These are phyloP conservation scores for Myiopsitta monachus DNA, from an alignment of 2,113 vertebrate species.

Conservation along the genomic window DNA sequence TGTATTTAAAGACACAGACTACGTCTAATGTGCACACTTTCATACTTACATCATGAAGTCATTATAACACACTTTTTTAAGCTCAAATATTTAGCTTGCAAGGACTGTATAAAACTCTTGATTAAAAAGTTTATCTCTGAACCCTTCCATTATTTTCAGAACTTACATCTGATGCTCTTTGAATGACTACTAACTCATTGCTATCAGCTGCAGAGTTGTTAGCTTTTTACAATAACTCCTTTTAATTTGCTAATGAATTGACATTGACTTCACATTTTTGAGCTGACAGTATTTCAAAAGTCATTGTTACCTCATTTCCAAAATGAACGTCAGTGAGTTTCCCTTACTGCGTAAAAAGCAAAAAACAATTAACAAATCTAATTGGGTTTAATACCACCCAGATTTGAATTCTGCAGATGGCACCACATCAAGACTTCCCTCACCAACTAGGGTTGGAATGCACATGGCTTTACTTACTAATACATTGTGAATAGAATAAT, in stretches of 20 bases:
- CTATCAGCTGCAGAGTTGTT: background rate
- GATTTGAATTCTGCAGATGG: slow-evolving; percentile 25
- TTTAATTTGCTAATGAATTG: slow-evolving; percentile 69
- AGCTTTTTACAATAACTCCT: slow-evolving; percentile 49
- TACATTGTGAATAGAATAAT: background rate
- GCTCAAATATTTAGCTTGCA: background rate
- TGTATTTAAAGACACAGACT: background rate
- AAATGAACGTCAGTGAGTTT: slow-evolving; percentile 44
- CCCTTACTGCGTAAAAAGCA: background rate
- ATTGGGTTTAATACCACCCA: slow-evolving; percentile 38
- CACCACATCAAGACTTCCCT: background rate
- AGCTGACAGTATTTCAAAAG: slow-evolving; percentile 44
- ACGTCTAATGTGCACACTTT: background rate
- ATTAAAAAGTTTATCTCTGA: background rate
- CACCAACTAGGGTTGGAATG: background rate
- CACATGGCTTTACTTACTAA: background rate
- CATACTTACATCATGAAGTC: background rate
- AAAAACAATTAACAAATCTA: slow-evolving; percentile 55
- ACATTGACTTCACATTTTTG: slow-evolving; percentile 63
- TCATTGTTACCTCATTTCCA: slow-evolving; percentile 54
- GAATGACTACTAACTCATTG: background rate
- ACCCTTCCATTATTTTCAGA: background rate
- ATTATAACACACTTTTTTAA: background rate
- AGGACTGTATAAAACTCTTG: background rate
- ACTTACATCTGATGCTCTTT: background rate